phyloP scores from a whole-genome alignment of 2,797 vertebrate genomes.

The Characodon lateralis region DNA sequence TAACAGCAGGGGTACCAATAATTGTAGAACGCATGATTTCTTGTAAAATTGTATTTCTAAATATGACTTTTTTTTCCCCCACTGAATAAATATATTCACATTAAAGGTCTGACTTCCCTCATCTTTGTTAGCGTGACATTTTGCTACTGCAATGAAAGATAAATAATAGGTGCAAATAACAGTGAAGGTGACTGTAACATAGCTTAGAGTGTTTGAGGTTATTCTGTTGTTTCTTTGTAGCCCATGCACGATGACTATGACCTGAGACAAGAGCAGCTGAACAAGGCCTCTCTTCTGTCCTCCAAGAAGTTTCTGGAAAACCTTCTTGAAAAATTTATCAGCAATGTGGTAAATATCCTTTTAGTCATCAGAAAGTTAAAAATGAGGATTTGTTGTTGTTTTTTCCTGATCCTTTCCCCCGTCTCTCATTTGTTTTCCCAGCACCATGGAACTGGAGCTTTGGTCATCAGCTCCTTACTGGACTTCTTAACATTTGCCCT shows the following conservation, averaged over 20 bases:
- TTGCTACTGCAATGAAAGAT: neutral
- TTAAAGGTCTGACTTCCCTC: too few relatives aligned
- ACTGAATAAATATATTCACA: too few relatives aligned
- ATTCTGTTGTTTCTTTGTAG: constrained; percentile 68
- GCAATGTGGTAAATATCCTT: constrained; percentile 88
- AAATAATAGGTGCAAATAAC: neutral
- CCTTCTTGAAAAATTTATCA: constrained; percentile 98
- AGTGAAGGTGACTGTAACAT: neutral
- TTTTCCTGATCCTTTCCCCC: neutral
- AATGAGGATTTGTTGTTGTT: too few relatives aligned
- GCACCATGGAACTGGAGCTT: constrained; percentile 96
- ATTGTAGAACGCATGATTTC: too few relatives aligned
- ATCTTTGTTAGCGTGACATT: too few relatives aligned
- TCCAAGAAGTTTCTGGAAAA: constrained; percentile 99
- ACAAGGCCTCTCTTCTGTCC: constrained; percentile 98
- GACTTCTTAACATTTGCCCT: constrained; percentile 99
- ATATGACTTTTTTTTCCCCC: too few relatives aligned
- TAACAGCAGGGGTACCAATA: too few relatives aligned
- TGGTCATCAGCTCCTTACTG: constrained; percentile 97
- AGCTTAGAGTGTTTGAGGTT: neutral
- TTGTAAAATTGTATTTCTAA: too few relatives aligned
- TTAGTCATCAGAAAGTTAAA: neutral
- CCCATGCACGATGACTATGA: constrained; percentile 99
- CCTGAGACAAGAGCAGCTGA: constrained; percentile 96
- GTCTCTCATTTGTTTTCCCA: constrained; percentile 62